Percentiles rank a stretch among this genome's conserved stretches.
phyloP scores from a whole-genome alignment of 2,113 vertebrate genomes.

The Prunella fulvescens region DNA sequence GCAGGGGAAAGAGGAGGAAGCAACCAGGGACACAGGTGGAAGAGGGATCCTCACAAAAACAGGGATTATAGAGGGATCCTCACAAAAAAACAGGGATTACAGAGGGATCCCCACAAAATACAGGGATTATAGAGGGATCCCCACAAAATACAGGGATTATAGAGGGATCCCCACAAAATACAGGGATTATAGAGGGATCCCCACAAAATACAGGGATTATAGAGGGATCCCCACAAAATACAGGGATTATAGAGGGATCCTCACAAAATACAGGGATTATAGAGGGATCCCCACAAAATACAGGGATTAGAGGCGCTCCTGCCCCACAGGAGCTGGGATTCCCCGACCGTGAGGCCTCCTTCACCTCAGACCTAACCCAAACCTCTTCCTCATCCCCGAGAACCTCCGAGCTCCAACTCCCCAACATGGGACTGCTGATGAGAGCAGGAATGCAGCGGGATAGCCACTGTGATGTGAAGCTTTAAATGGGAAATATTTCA shows the following conservation, averaged over 20 bases:
- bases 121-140: too few relatives aligned
- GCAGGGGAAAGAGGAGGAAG: too few relatives aligned
- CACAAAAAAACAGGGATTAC: not conserved
- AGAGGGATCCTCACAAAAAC: not conserved
- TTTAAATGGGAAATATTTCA: rapidly evolving
- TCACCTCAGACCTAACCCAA: not conserved
- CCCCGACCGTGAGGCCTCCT: not conserved
- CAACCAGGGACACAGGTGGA: rapidly evolving
- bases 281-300: not conserved
- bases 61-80: too few relatives aligned
- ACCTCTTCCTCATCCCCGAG: rapidly evolving
- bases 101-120: not conserved
- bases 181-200: not conserved
- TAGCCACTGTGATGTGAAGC: rapidly evolving
- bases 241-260: too few relatives aligned
- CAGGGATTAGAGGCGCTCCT: not conserved
- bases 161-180: not conserved
- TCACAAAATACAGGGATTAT: not conserved
- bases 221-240: not conserved
- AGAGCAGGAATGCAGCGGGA: rapidly evolving
- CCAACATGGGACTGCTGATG: rapidly evolving
- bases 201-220: not conserved
- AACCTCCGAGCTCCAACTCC: not conserved
- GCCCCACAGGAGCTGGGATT: rapidly evolving
- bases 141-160: not conserved